These are phyloP conservation scores for Huso huso DNA, from an alignment of 2,797 vertebrate genomes.

Conservation along the genomic window DNA sequence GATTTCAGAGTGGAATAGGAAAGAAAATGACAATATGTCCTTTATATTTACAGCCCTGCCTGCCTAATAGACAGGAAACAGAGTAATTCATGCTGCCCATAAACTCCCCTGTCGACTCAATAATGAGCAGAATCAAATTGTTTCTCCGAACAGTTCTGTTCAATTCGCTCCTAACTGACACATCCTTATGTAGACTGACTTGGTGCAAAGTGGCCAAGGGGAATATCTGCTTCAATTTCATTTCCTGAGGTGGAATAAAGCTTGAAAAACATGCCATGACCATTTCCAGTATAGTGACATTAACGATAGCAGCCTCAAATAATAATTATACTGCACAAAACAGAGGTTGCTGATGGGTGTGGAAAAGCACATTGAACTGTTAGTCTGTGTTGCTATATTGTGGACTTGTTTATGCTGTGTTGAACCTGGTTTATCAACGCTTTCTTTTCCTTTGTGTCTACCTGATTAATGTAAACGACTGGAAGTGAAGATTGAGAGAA, in stretches of 20 bases:
- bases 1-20: constrained; percentile 22
- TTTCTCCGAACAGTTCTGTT: constrained; percentile 9
- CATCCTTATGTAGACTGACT: constrained; percentile 6
- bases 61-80: constrained; percentile 11
- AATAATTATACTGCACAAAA: too few species aligned
- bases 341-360: too few species aligned
- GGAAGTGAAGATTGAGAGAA: too few species aligned
- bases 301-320: neutral
- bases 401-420: too few species aligned
- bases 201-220: constrained; percentile 5
- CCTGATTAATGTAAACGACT: too few species aligned
- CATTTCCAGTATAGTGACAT: neutral
- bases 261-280: neutral
- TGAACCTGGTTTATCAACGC: too few species aligned
- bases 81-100: constrained; percentile 4
- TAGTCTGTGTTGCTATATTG: constrained; percentile 7
- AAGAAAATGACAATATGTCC: constrained; percentile 10
- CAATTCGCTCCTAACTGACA: constrained; percentile 9
- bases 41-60: constrained; percentile 20
- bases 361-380: neutral
- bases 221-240: constrained; percentile 12
- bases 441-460: too few species aligned
- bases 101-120: constrained; percentile 13
- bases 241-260: constrained; percentile 10
- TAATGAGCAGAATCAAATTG: constrained; percentile 13